phyloP scores from a whole-genome alignment of 2,113 vertebrate species.

The Mystacornis crossleyi region DNA sequence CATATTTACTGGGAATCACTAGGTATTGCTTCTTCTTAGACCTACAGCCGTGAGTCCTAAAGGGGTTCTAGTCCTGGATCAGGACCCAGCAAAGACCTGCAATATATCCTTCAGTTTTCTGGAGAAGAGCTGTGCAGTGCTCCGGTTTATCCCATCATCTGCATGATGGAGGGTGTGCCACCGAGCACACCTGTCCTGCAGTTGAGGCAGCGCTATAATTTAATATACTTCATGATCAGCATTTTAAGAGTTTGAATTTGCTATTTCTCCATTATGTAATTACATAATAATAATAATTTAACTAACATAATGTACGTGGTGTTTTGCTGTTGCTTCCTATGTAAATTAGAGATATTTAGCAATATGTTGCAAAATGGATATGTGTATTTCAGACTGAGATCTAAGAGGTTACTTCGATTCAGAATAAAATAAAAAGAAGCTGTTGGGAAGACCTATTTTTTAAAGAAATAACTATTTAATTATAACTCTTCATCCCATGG shows the following conservation, averaged over 20 bases:
- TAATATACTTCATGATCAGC: slow-evolving; percentile 14
- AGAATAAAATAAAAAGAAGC: not conserved
- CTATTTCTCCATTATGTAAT: slow-evolving; percentile 42
- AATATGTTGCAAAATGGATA: slow-evolving; percentile 25
- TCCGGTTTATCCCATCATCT: not conserved
- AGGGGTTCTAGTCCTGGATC: not conserved
- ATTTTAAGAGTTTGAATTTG: slow-evolving; percentile 30
- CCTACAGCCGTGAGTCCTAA: not conserved
- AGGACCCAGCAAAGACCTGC: not conserved
- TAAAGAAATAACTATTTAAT: slow-evolving; percentile 31
- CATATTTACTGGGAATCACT: accelerated
- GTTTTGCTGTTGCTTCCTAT: slow-evolving; percentile 25
- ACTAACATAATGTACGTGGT: not conserved
- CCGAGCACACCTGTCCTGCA: not conserved
- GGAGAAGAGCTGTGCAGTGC: not conserved
- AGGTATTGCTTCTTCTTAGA: not conserved
- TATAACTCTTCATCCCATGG: not conserved
- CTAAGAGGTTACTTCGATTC: slow-evolving; percentile 39
- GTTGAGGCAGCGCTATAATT: slow-evolving; percentile 43
- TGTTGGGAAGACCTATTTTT: slow-evolving; percentile 31
- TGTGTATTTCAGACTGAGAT: slow-evolving; percentile 42
- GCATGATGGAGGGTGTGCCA: not conserved
- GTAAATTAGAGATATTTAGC: slow-evolving; percentile 48
- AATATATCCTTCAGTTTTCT: not conserved
- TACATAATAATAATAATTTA: slow-evolving; percentile 8